These are phyloP conservation scores for Drosophila nasuta DNA, from an alignment of 1,140 invertebrate genomes.

Conservation along the genomic window DNA sequence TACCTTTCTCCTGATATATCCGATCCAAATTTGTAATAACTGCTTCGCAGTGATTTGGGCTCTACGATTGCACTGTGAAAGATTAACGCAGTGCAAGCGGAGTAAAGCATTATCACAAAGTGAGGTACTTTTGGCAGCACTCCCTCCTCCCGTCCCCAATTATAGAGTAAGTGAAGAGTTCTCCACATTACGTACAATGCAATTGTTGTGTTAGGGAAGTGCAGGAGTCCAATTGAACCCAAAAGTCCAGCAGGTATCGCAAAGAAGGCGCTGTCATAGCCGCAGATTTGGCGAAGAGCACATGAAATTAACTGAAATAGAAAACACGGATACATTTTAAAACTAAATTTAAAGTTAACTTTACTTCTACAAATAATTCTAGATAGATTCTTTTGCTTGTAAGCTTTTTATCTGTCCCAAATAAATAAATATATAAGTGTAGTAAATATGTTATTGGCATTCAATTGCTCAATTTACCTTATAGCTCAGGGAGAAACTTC, in stretches of 20 bases:
- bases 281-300: conserved; percentile 85
- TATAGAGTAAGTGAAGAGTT: conserved; percentile 88
- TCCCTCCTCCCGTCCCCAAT: conserved; percentile 86
- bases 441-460: no score
- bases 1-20: background rate
- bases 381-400: no score
- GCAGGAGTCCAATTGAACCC: conserved; percentile 87
- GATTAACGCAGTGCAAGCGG: conserved; percentile 90
- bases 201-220: conserved; percentile 88
- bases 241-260: conserved; percentile 88
- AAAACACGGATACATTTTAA: no score
- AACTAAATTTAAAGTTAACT: no score
- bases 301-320: conserved; percentile 86
- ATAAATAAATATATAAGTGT: no score
- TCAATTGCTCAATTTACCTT: conserved; percentile 84
- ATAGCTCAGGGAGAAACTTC: conserved; percentile 87
- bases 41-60: conserved; percentile 83
- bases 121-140: conserved; percentile 87
- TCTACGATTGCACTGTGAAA: conserved; percentile 93
- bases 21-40: background rate
- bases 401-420: no score
- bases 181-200: conserved; percentile 90
- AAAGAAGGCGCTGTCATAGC: conserved; percentile 86
- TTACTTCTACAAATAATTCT: no score
- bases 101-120: conserved; percentile 89